These are phyloP conservation scores for Neoitamus cyanurus DNA, from an alignment of 2,888 invertebrate species.

Conservation along the genomic window DNA sequence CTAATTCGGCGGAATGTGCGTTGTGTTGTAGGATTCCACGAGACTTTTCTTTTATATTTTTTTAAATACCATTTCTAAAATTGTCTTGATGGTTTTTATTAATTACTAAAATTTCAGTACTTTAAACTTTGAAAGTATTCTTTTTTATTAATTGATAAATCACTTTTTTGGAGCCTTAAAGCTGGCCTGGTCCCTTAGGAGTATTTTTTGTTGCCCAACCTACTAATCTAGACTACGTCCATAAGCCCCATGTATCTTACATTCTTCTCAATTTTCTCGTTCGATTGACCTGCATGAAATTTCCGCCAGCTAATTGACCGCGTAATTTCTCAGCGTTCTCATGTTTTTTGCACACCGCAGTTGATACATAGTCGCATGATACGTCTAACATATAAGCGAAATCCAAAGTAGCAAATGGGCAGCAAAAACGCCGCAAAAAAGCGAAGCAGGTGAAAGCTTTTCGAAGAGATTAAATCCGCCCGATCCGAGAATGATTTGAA, in stretches of 20 bases:
- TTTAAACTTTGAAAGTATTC: too few relatives aligned
- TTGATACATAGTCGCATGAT: not conserved
- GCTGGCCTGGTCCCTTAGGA: too few relatives aligned
- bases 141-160: too few relatives aligned
- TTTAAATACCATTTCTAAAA: too few relatives aligned
- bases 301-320: not conserved
- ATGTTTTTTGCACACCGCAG: not conserved
- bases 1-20: too few relatives aligned
- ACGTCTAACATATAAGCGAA: not conserved
- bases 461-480: not conserved
- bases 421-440: not conserved
- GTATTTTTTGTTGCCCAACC: not conserved
- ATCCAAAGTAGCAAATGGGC: not conserved
- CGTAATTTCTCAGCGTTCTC: not conserved
- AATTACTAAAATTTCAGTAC: too few relatives aligned
- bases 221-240: not conserved
- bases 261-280: not conserved
- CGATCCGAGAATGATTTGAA: not conserved
- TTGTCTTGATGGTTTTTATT: too few relatives aligned
- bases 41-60: too few relatives aligned
- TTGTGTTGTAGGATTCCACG: too few relatives aligned
- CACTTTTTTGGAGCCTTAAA: too few relatives aligned
- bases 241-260: not conserved
- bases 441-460: constrained; percentile 8
- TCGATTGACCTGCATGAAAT: not conserved